These are phyloP conservation scores for Diadumene lineata DNA, from an alignment of 92 coral and sea anemone species.

Conservation along the genomic window DNA sequence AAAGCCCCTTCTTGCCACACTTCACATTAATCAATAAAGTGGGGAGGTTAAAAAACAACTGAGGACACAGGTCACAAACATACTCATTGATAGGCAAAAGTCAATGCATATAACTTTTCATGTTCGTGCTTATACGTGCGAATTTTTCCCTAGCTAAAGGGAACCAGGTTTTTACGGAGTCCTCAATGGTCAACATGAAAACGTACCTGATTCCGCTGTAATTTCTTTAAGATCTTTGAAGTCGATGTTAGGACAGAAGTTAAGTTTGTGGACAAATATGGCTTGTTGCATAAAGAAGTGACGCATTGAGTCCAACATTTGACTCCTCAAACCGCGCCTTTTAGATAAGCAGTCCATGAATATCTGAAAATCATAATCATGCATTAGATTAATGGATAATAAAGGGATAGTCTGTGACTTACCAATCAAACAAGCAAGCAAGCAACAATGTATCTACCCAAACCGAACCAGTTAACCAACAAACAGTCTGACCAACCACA, in stretches of 20 bases:
- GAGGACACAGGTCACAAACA: too few relatives aligned
- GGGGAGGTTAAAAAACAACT: too few relatives aligned
- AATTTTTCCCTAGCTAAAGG: neutral
- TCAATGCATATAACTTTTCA: neutral
- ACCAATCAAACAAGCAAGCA: too few relatives aligned
- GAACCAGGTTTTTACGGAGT: neutral
- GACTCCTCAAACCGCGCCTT: slow-evolving; percentile 11
- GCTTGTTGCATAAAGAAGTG: slow-evolving; percentile 45
- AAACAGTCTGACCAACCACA: too few relatives aligned
- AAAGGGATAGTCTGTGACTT: too few relatives aligned
- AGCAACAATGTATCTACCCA: too few relatives aligned
- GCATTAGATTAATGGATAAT: too few relatives aligned
- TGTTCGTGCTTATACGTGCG: neutral
- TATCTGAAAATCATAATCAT: too few relatives aligned
- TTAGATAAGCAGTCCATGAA: slow-evolving; percentile 34
- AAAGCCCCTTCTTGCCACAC: too few relatives aligned
- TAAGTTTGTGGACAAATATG: slow-evolving; percentile 21
- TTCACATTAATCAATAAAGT: too few relatives aligned
- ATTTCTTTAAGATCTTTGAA: slow-evolving; percentile 18
- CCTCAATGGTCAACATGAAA: neutral
- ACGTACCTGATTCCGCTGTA: slow-evolving; percentile 26
- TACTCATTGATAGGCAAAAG: neutral
- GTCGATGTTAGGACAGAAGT: slow-evolving; percentile 22
- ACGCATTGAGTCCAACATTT: slow-evolving; percentile 29
- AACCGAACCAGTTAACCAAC: too few relatives aligned